Evolutionary conservation across 2,888 invertebrate genomes (phyloP), one percentile per base, ranked within the genome.

Genomic region (Dryobota labecula): DNA sequence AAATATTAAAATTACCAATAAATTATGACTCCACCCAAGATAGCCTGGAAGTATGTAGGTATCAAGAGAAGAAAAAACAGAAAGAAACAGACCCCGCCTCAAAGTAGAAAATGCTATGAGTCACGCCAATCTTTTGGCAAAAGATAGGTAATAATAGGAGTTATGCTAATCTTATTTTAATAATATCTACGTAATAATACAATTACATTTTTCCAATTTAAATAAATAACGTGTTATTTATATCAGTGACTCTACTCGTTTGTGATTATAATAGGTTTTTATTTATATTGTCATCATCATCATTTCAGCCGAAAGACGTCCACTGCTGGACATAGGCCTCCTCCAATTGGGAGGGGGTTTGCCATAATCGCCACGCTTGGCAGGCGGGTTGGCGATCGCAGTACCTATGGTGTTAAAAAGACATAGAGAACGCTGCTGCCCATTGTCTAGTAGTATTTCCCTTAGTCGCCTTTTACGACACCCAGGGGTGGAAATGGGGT

Each of bases 141-240:
- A 64, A 79, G 24, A 73, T 73, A 60, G 41, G 43, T 79, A 78
- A 79, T 76, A 76, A 76, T 76, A 76, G 79, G 36, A 73, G 47
- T 33, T 78, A 75, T 53, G 62, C 24, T 72, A 78, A 72, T 72
- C 56, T 20, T 27, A 51, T 64, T 64, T 63, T 64, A 57, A 63
- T 53, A 57, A 53, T 63, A 78, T 73, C 45, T 63, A 58, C 79
- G 79, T 79, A 76, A 79, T 79, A 76, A 76, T 73, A 58, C 75
- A 79, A 76, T 64, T 15, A 76, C 36, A 62, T 64, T 58, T 64
- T 79, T 43, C 47, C 6, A 63, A 73, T 78, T 79, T 63, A 51
- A 79, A 76, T 79, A 79, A 76, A 73, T 58, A 79, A 58, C 47
- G 18, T 79, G 74, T 73, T 76, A 76, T 76, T 79, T 79, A 79